Evolutionary conservation across 1,140 invertebrate genomes (phyloP).

Genomic region (Plectus sambesii): DNA sequence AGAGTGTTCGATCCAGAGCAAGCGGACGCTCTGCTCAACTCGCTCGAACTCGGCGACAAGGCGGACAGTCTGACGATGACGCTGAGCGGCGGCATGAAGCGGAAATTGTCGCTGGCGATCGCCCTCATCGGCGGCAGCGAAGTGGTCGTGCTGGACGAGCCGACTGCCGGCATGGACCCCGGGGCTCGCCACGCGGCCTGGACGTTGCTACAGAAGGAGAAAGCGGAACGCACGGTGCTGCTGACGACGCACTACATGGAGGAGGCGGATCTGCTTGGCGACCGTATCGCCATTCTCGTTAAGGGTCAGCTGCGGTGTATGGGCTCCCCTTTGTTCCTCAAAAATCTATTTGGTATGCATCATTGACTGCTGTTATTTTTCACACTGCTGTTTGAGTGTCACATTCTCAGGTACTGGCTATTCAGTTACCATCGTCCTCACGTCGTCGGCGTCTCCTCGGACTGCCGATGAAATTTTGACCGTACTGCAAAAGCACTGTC

Average conservation of each 20-base stretch:
- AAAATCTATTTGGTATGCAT: no score
- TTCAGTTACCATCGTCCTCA: no score
- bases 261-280: conserved; percentile 51
- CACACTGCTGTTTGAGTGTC: no score
- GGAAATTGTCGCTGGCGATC: conserved; percentile 50
- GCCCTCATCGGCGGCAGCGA: conserved; percentile 51
- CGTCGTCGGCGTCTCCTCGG: no score
- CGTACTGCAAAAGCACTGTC: no score
- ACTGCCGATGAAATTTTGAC: no score
- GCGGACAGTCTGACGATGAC: conserved; percentile 13
- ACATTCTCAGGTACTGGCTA: no score
- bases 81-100: conserved; percentile 50
- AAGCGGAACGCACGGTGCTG: conserved; percentile 50
- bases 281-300: conserved; percentile 56
- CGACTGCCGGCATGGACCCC: conserved; percentile 54
- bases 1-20: conserved; percentile 24
- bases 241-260: conserved; percentile 52
- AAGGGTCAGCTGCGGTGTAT: conserved; percentile 55
- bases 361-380: no score
- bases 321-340: conserved; percentile 57
- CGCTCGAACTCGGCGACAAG: conserved; percentile 14
- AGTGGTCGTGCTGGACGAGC: conserved; percentile 53
- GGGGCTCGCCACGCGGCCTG: conserved; percentile 51
- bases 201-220: conserved; percentile 51
- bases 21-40: conserved; percentile 29